These are phyloP conservation scores for Brachystomella parvula DNA, from an alignment of 1,140 invertebrate species.

Conservation along the genomic window DNA sequence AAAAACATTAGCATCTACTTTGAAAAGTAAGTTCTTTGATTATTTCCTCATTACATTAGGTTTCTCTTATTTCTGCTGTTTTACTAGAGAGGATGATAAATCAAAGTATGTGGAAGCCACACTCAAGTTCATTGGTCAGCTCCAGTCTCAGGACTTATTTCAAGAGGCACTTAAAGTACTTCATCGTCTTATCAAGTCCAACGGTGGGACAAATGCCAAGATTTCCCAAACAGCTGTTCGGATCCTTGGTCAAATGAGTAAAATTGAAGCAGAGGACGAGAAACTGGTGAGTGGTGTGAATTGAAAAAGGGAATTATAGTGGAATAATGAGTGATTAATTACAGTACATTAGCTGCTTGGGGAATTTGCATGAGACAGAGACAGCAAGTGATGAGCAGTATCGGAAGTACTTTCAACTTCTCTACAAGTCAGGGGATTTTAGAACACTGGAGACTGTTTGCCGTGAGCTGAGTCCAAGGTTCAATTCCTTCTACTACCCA, in stretches of 20 bases:
- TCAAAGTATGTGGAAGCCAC: conserved; percentile 28
- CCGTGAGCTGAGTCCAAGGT: conserved; percentile 7
- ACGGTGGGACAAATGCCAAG: conserved; percentile 14
- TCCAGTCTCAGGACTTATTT: conserved; percentile 20
- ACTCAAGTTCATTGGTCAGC: conserved; percentile 18
- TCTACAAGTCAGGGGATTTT: conserved; percentile 17
- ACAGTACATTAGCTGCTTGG: neutral
- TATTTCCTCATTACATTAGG: neutral
- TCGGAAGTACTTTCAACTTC: conserved; percentile 20
- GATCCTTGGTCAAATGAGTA: conserved; percentile 11
- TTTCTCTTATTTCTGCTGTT: neutral
- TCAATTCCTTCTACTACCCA: conserved; percentile 26
- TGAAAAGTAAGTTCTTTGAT: conserved; percentile 22
- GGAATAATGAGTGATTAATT: neutral
- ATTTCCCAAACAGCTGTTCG: conserved; percentile 17
- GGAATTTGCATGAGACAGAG: neutral
- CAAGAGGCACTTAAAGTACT: conserved; percentile 18
- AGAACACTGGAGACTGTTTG: conserved; percentile 7
- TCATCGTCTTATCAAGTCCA: conserved; percentile 15
- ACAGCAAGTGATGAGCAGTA: conserved; percentile 20
- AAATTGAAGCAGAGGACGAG: neutral
- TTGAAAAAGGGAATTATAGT: neutral
- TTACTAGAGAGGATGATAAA: conserved; percentile 17
- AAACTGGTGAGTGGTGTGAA: neutral
- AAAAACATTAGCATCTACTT: conserved; percentile 18